Conservation (phyloP, 2,888 invertebrate genomes). For the Drosophila fungiperda region DNA sequence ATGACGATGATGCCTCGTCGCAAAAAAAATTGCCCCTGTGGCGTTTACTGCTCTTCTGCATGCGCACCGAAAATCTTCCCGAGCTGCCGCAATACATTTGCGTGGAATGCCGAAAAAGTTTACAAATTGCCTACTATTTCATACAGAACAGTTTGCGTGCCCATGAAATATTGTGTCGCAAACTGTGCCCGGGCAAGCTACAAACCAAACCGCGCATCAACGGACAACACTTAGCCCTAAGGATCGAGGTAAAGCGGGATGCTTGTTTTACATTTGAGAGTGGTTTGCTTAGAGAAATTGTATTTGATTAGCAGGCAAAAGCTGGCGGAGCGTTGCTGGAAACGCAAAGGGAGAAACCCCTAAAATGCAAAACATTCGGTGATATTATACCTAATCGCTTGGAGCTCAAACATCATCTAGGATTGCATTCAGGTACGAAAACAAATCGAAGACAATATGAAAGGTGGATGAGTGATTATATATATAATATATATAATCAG, state of each 20-base stretch:
- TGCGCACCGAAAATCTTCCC: slow-evolving; percentile 63
- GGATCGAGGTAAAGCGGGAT: slow-evolving; percentile 27
- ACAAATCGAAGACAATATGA: neutral
- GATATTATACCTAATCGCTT: slow-evolving; percentile 66
- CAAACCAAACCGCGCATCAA: slow-evolving; percentile 21
- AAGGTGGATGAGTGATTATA: neutral
- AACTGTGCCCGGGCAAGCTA: slow-evolving; percentile 50
- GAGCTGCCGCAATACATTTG: slow-evolving; percentile 77
- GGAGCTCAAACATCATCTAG: slow-evolving; percentile 78
- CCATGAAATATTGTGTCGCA: slow-evolving; percentile 75
- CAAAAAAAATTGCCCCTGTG: slow-evolving; percentile 59
- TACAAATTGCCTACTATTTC: slow-evolving; percentile 79
- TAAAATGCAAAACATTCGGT: slow-evolving; percentile 78
- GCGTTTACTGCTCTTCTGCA: slow-evolving; percentile 74
- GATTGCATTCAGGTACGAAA: slow-evolving; percentile 73
- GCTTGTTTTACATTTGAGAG: neutral
- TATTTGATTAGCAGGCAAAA: slow-evolving; percentile 19
- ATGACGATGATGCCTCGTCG: slow-evolving; percentile 27
- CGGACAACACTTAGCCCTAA: slow-evolving; percentile 28
- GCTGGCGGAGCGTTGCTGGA: neutral
- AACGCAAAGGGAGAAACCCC: slow-evolving; percentile 9
- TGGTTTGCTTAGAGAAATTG: neutral
- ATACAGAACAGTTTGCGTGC: slow-evolving; percentile 75
- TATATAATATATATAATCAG: neutral
- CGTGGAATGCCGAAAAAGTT: slow-evolving; percentile 71